Evolutionary conservation across 2,888 invertebrate genomes (phyloP).

Genomic region (Melanostoma mellinum): DNA sequence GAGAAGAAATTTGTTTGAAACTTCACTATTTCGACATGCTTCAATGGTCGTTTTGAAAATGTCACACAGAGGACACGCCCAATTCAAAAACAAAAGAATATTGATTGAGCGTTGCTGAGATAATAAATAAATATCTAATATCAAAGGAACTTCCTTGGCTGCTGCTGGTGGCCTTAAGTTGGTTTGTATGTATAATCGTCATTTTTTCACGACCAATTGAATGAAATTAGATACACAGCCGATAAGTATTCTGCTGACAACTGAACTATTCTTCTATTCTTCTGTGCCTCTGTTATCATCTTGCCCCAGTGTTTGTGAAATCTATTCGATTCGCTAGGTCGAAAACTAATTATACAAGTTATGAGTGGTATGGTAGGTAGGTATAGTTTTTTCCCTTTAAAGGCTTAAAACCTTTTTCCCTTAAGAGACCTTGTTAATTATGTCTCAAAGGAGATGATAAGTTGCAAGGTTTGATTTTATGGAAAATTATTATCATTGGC

Average conservation of each 20-base stretch:
- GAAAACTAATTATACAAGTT: slow-evolving; percentile 31
- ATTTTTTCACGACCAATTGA: slow-evolving; percentile 23
- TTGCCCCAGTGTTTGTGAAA: not conserved
- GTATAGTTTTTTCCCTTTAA: slow-evolving; percentile 1
- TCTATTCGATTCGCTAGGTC: slow-evolving; percentile 23
- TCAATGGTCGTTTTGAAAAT: slow-evolving; percentile 7
- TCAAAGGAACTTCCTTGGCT: slow-evolving; percentile 11
- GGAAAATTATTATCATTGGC: slow-evolving; percentile 13
- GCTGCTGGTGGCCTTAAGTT: not conserved
- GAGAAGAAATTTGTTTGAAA: slow-evolving; percentile 13
- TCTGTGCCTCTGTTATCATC: slow-evolving; percentile 14
- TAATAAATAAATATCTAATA: slow-evolving; percentile 39
- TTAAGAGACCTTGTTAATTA: slow-evolving; percentile 10
- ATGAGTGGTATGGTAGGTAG: not conserved
- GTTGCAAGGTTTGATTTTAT: slow-evolving; percentile 26
- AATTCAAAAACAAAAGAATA: slow-evolving; percentile 58
- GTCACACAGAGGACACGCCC: slow-evolving; percentile 56
- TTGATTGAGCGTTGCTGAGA: slow-evolving; percentile 42
- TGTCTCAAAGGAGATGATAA: slow-evolving; percentile 31
- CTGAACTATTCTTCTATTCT: slow-evolving; percentile 3
- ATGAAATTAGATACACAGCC: slow-evolving; percentile 35
- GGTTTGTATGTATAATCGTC: slow-evolving; percentile 16
- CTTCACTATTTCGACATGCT: not conserved
- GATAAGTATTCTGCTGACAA: slow-evolving; percentile 41
- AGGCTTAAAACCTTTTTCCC: slow-evolving; percentile 13